Base-by-base conservation (phyloP, 2,888 invertebrate species). In the Camptogramma bilineatum region DNA sequence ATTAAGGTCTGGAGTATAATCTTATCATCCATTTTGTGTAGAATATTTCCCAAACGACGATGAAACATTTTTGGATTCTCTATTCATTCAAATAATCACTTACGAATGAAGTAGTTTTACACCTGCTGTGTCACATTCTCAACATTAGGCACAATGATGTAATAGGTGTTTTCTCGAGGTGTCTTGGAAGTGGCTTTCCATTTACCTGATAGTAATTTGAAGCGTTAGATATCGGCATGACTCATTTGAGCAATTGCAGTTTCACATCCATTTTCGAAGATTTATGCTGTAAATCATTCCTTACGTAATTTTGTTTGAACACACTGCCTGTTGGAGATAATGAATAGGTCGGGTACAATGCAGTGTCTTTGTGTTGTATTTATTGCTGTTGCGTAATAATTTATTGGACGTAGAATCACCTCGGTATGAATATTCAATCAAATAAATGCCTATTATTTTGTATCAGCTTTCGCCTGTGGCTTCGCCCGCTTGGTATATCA, bases 131-230 rank as follows among this genome's bases (percentile, higher is more conserved):
- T 52, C 42, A 28, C 21, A 46, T 16, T 46, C 8, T 5, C 34
- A 55, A 55, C 13, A 31, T 28, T 21, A 17, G 17, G 1, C 42
- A 39, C 17, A 17, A 8, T 34, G 55, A 62, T 52, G 60, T 51
- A 69, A 65, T 69, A 62, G 24, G 46, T 52, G 51, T 63, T 39
- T 64, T 58, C 39, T 58, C 9, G 17, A 54, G 51, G 54, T 52
- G 51, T 47, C 28, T 46, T 34, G 7, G 9, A 53, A 54, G 60
- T 48, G 18, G 16, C 56, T 61, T 58, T 55, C 58, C 52, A 59
- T 67, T 69, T 59, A 47, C 52, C 61, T 55, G 52, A 70, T 71
- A 69, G 68, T 68, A 73, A 71, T 62, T 62, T 70, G 66, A 68
- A 60, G 54, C 64, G 48, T 66, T 63, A 68, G 62, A 61, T 47